A percentile compares a stretch with the other conserved stretches of the same genome.
Evolutionary conservation across 2,113 vertebrate genomes (phyloP).

Genomic region (Centropus bengalensis): DNA sequence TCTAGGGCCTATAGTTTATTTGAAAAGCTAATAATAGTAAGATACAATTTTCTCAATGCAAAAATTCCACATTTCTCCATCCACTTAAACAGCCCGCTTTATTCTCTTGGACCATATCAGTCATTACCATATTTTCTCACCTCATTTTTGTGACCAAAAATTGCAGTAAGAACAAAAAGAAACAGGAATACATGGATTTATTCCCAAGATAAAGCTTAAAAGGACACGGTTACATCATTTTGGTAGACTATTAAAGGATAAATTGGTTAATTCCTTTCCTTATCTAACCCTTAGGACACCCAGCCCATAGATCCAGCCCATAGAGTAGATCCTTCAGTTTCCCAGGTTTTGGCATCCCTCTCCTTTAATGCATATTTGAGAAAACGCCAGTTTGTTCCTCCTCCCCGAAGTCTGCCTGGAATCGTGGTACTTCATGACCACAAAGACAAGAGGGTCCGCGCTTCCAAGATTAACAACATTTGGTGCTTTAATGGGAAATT

Average conservation of each 20-base stretch:
- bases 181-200: not conserved
- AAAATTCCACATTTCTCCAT: not conserved
- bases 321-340: not conserved
- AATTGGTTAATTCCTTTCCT: slow-evolving; percentile 22
- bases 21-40: not conserved
- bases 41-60: not conserved
- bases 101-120: not conserved
- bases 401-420: not conserved
- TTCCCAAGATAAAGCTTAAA: slow-evolving; percentile 26
- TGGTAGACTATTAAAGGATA: slow-evolving; percentile 16
- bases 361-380: slow-evolving; percentile 36
- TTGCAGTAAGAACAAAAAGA: not conserved
- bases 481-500: not conserved
- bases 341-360: not conserved
- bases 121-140: not conserved
- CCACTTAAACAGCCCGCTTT: not conserved
- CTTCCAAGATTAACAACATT: not conserved
- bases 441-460: not conserved
- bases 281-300: not conserved
- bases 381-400: slow-evolving; percentile 18
- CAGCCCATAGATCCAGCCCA: not conserved
- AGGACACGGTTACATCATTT: not conserved
- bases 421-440: not conserved
- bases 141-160: not conserved
- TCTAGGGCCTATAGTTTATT: not conserved